Base-by-base conservation (phyloP, 2,113 vertebrate species). In the Piaya cayana region DNA sequence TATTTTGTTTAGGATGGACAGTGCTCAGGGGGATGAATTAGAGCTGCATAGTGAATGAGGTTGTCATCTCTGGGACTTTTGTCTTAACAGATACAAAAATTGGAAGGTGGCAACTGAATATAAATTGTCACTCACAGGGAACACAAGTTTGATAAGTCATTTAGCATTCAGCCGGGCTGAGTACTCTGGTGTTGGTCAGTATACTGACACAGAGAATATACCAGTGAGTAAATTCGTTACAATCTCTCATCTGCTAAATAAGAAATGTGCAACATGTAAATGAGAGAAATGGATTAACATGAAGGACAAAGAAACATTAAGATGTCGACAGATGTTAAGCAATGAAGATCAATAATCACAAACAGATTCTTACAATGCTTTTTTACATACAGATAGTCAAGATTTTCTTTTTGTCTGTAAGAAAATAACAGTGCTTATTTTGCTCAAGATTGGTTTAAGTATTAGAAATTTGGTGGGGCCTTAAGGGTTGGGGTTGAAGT, bases 1-100 rank as follows among this genome's bases (percentile, higher is more conserved):
- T 52, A 64, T 91, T 84, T 88, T 71, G 39, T 49, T 37, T 47
- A 64, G 53, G 43, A 71, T 56, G 74, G 89, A 84, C 88, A 90
- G 58, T 11, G 50, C 88, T 83, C 13, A 12, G 0, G 68, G 77
- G 77, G 81, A 92, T 79, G 64, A 91, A 84, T 75, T 64, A 82
- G 65, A 56, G 49, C 43, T 86, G 42, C 58, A 53, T 7, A 50
- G 62, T 19, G 22, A 95, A 87, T 64, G 22, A 84, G 82, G 36
- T 17, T 82, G 67, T 92, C 62, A 22, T 53, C 74, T 69, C 14
- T 29, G 78, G 60, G 58, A 76, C 37, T 82, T 91, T 11, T 42
- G 36, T 36, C 25, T 62, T 15, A 42, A 49, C 0, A 32, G 34
- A 32, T 36, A 32, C 3, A 91, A 78, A 91, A 89, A 68, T 6